Evolutionary conservation across 2,113 vertebrate species (phyloP).

Genomic region (Prochilodus magdalenae): DNA sequence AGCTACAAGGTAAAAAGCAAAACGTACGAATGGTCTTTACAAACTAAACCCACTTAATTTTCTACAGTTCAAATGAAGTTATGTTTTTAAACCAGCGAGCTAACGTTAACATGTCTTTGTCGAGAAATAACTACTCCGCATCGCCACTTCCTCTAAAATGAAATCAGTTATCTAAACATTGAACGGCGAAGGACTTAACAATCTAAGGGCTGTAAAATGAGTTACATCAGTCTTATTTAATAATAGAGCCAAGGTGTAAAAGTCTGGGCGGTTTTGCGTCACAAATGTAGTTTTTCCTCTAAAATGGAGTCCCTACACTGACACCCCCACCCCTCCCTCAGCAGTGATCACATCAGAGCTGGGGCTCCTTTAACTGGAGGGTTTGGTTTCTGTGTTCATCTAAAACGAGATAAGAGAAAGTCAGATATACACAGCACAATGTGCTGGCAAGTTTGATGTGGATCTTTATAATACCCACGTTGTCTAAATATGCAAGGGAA

Average conservation of each 20-base stretch:
- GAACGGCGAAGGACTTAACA: background rate
- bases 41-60: background rate
- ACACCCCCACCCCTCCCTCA: too few relatives aligned
- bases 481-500: too few relatives aligned
- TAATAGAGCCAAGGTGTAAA: background rate
- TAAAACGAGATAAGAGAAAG: too few relatives aligned
- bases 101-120: background rate
- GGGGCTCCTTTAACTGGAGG: background rate
- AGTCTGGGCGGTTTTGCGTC: background rate
- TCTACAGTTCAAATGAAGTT: background rate
- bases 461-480: too few relatives aligned
- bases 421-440: too few relatives aligned
- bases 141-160: background rate
- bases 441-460: too few relatives aligned
- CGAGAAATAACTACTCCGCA: background rate
- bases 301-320: background rate
- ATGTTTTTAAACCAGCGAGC: background rate
- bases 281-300: background rate
- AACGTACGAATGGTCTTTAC: too few relatives aligned
- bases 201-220: too few relatives aligned
- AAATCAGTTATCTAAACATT: background rate
- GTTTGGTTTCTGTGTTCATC: background rate
- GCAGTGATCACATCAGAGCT: background rate
- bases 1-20: background rate
- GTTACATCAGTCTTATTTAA: too few relatives aligned